Evolutionary conservation across 1,140 invertebrate species (phyloP), one percentile per base, ranked within the genome.

Genomic region (Agraylea sexmaculata): DNA sequence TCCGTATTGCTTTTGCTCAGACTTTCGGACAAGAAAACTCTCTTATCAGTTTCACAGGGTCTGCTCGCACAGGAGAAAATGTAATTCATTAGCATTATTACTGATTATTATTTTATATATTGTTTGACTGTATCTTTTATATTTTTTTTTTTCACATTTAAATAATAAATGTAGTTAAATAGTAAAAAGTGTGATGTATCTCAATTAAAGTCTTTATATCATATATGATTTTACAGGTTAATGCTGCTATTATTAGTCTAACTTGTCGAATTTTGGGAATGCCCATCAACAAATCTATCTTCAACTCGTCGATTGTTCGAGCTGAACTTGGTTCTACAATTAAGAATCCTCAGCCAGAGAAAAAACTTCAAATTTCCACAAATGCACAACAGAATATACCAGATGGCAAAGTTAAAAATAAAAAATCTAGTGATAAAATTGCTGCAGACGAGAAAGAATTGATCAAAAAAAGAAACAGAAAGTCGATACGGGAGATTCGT

Each of bases 61-160:
- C 87, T 6, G 87, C 87, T 8, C 80, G 86, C 60, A 90, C 87
- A 19, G 87, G 87, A 8, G 89, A 93, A 71, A 80, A 78, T 61
- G 86, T 90, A 65, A 70, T 65, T 60, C 47, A 13, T n/a, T n/a
- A n/a, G n/a, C n/a, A n/a, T n/a, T n/a, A n/a, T n/a, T n/a, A n/a
- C n/a, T n/a, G n/a, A n/a, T n/a, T n/a, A n/a, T n/a, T n/a, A n/a
- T n/a, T n/a, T n/a, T n/a, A n/a, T n/a, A n/a, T n/a, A n/a, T n/a
- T n/a, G n/a, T n/a, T n/a, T n/a, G n/a, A n/a, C n/a, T n/a, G n/a
- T n/a, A n/a, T n/a, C n/a, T n/a, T n/a, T n/a, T n/a, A n/a, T n/a
- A n/a, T 29, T 29, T 27, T 16, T 19, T 37, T n/a, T 31, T 11
- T 5, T 40, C 19, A 29, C 5, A 39, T 39, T n/a, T n/a, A n/a